These are phyloP conservation scores for Sandelia bainsii DNA, from an alignment of 2,797 vertebrate species.

Conservation along the genomic window DNA sequence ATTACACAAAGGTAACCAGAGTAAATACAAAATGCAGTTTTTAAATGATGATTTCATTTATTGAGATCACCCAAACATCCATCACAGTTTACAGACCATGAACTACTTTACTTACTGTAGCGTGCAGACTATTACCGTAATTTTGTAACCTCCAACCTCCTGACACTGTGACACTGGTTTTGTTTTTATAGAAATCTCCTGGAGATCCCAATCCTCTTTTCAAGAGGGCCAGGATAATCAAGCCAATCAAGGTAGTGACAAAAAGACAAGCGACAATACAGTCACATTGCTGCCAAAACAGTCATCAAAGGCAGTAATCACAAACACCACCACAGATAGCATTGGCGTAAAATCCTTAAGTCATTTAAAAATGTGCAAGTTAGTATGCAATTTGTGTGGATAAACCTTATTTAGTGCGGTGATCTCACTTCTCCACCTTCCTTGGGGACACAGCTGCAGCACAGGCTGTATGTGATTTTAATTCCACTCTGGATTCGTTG, in stretches of 20 bases:
- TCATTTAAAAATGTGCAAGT: conserved; percentile 3
- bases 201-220: background rate
- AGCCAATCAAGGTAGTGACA: conserved; percentile 4
- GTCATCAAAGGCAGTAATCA: conserved; percentile 3
- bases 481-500: conserved; percentile 57
- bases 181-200: conserved; percentile 2
- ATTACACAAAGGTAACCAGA: no score
- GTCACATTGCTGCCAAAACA: background rate
- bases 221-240: background rate
- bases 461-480: conserved; percentile 59
- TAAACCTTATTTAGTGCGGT: conserved; percentile 35
- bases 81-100: no score
- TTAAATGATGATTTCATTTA: no score
- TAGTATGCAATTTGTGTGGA: background rate
- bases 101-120: no score
- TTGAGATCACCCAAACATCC: no score
- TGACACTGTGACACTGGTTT: conserved; percentile 19
- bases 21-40: no score
- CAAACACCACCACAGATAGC: background rate
- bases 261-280: background rate
- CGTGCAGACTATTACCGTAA: no score
- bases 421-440: conserved; percentile 29
- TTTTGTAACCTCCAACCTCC: background rate
- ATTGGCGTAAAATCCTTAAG: background rate
- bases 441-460: conserved; percentile 29